Evolutionary conservation across 1,140 invertebrate genomes (phyloP), one percentile per base, ranked within the genome.

Genomic region (Calliphora vicina): DNA sequence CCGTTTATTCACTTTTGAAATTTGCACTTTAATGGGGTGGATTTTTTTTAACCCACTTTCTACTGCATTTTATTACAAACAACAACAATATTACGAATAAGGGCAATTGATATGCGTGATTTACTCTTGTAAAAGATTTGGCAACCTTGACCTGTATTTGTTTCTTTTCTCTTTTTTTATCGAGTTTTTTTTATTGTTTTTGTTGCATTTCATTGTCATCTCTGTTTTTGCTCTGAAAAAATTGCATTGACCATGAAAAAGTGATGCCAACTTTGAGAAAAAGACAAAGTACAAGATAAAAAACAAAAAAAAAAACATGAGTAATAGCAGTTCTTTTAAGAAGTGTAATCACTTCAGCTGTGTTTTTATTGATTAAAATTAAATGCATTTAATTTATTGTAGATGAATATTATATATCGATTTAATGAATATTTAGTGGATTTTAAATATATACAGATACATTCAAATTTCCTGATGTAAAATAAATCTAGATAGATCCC

Each of bases 171-270:
- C n/a, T 15, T 57, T n/a, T n/a, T n/a, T n/a, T n/a, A 57, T 57
- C n/a, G 50, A n/a, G 15, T 17, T 4, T 67, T 67, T 67, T 67
- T 20, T 67, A 10, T 23, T 67, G 17, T 67, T 67, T 67, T 67
- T 23, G 10, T 67, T 67, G 9, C n/a, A 23, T 67, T 67, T 67
- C 61, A 67, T 25, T 67, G 61, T 20, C 61, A 67, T 67, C n/a
- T 23, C 20, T 23, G 61, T 67, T 20, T 12, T 20, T 23, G 61
- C 20, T 25, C 6, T 0, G 2, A 25, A 10, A 20, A 25, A 67
- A 67, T 25, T 67, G 61, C 61, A 67, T 67, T 67, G 61, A 67
- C 61, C n/a, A 23, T 67, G 61, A 67, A 67, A 23, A 67, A 67
- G 20, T 23, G 61, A 67, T 67, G 61, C 20, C 20, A 67, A 23